Base-by-base conservation (phyloP, 1,140 invertebrate species). In the Heliconius hermathena region DNA sequence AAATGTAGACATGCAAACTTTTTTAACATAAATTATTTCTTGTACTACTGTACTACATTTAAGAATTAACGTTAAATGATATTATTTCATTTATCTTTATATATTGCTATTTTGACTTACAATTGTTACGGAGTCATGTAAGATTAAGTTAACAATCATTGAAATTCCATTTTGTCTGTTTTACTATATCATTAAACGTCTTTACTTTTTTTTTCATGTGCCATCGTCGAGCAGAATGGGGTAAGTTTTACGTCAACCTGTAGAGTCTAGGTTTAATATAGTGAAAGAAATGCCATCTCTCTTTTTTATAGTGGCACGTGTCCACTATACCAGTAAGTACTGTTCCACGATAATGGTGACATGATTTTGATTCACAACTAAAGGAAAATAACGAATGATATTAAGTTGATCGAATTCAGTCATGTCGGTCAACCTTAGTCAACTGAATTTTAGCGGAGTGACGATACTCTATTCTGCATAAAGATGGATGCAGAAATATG, bases 221-320 rank as follows among this genome's bases (percentile, higher is more conserved):
- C 81, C 81, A 78, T 66, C 78, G 85, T 82, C 83, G 81, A 83
- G 29, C 85, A 95, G 95, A 95, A 95, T 91, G 95, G 95, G 93
- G 95, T 95, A 91, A 95, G 95, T 95, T 71, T 91, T 84, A 77
- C 80, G 71, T 82, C 85, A 90, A 90, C 89, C 91, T 91, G 89
- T 93, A 80, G 89, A 89, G 88, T 91, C 85, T 81, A 80, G 77
- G 83, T 66, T 29, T 66, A 66, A 66, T 38, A 26, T 38, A 16
- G 9, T 26, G 26, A 29, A 66, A 66, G 60, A 66, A 66, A 22
- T n/a, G n/a, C 54, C n/a, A 22, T 57, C 20, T 66, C n/a, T 29
- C 60, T 29, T 26, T 36, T 66, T 26, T 66, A 66, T 66, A 66
- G 60, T 13, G 22, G 22, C 60, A 66, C 60, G 60, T 66, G 11